Evolutionary conservation across 1,140 invertebrate species (phyloP).

Genomic region (Cepaea nemoralis): DNA sequence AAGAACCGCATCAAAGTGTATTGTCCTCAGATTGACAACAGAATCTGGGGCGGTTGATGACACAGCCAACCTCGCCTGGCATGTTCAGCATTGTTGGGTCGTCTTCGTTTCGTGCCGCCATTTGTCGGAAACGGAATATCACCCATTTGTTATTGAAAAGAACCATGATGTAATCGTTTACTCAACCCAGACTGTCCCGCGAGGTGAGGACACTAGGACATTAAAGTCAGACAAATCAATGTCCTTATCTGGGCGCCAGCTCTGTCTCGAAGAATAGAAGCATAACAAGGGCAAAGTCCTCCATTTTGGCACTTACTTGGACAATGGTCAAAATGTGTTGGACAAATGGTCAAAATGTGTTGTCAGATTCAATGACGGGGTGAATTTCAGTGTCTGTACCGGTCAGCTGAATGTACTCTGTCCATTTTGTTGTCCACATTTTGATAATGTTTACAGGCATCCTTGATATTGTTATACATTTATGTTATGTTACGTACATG

Average conservation of each 20-base stretch:
- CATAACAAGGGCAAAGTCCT: neutral
- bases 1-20: constrained; percentile 25
- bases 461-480: too few species aligned
- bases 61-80: neutral
- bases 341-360: neutral
- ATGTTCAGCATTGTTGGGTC: constrained; percentile 6
- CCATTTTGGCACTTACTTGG: neutral
- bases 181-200: neutral
- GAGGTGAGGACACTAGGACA: neutral
- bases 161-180: constrained; percentile 14
- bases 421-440: too few species aligned
- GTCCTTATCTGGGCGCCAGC: neutral
- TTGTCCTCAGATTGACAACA: constrained; percentile 7
- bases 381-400: too few species aligned
- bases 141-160: neutral
- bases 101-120: neutral
- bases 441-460: too few species aligned
- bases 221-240: neutral
- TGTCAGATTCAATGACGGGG: too few species aligned
- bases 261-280: neutral
- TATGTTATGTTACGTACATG: too few species aligned
- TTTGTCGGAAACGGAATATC: constrained; percentile 6
- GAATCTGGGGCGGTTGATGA: constrained; percentile 4
- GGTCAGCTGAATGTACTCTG: too few species aligned
- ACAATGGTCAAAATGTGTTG: neutral